These are phyloP conservation scores for Synergus gifuensis DNA, from an alignment of 2,888 invertebrate genomes.

Conservation along the genomic window DNA sequence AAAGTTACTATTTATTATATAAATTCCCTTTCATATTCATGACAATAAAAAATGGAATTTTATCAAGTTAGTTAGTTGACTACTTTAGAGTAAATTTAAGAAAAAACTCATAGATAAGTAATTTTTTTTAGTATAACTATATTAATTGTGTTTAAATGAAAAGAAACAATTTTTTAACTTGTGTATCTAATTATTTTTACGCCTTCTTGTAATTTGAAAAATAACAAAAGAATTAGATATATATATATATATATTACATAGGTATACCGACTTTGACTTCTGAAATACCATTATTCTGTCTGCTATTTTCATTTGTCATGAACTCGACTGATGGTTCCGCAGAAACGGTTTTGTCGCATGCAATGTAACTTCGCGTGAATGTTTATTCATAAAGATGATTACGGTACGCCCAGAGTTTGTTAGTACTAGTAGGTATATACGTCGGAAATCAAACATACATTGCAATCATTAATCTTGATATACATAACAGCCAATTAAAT, in stretches of 20 bases:
- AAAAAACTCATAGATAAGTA: too few species aligned
- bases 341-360: slow-evolving; percentile 1
- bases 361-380: neutral
- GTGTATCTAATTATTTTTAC: neutral
- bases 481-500: neutral
- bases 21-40: slow-evolving; percentile 1
- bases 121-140: too few species aligned
- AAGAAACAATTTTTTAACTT: too few species aligned
- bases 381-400: slow-evolving; percentile 3
- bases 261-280: neutral
- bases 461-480: neutral
- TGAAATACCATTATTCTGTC: neutral
- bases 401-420: neutral
- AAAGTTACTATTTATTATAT: slow-evolving; percentile 19
- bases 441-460: neutral
- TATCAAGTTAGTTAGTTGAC: slow-evolving; percentile 1
- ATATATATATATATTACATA: neutral
- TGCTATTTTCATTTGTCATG: neutral
- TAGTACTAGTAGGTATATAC: neutral
- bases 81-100: neutral
- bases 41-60: slow-evolving; percentile 9
- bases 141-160: too few species aligned
- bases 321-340: neutral
- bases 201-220: neutral
- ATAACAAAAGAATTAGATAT: neutral